A percentile compares a stretch with the other conserved stretches of the same genome.
phyloP scores from a whole-genome alignment of 2,888 invertebrate species.

The Epinotia demarniana region DNA sequence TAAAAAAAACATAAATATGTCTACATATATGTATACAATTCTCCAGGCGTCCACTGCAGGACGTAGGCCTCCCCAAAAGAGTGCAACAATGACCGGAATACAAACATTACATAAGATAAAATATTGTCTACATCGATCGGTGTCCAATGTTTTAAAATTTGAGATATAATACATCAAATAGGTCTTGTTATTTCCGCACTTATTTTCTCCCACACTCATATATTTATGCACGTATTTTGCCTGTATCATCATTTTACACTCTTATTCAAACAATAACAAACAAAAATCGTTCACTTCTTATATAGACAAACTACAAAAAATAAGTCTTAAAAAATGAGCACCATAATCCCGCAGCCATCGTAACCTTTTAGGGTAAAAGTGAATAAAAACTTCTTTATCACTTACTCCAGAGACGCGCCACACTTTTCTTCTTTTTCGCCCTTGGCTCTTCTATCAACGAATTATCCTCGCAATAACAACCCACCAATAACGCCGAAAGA shows the following conservation, averaged over 20 bases:
- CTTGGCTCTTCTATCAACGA: constrained; percentile 66
- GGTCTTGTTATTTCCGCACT: too few species aligned
- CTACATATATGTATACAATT: too few species aligned
- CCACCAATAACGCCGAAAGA: constrained; percentile 62
- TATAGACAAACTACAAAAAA: not conserved
- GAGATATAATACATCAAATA: too few species aligned
- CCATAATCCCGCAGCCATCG: constrained; percentile 29
- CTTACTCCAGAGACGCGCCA: constrained; percentile 71
- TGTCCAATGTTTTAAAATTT: too few species aligned
- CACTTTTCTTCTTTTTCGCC: constrained; percentile 73
- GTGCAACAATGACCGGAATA: too few species aligned
- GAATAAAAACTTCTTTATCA: constrained; percentile 47
- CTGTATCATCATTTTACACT: not conserved
- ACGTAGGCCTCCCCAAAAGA: too few species aligned
- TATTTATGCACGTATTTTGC: not conserved
- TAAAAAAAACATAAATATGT: too few species aligned
- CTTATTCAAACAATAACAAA: not conserved
- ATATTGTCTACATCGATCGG: too few species aligned
- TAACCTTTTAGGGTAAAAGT: constrained; percentile 38
- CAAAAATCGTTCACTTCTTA: not conserved
- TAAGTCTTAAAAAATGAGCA: not conserved
- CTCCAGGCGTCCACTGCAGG: too few species aligned
- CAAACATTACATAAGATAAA: too few species aligned
- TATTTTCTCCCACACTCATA: not conserved
- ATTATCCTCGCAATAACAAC: constrained; percentile 71